Evolutionary conservation across 2,797 vertebrate genomes (phyloP), one percentile per base, ranked within the genome.

Genomic region (Premnoplex brunnescens): DNA sequence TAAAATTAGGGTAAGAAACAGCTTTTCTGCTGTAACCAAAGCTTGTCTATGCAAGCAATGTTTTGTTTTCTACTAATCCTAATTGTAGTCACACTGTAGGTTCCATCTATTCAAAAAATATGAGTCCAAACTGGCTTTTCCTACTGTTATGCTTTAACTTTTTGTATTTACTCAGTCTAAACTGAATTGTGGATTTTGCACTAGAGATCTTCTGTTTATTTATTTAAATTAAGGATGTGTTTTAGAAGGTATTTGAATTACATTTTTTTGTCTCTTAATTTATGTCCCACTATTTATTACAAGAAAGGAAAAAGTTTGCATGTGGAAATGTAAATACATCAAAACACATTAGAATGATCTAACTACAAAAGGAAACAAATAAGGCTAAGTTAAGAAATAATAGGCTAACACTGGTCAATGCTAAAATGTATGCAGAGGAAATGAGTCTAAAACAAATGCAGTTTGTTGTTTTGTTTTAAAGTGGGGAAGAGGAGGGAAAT

Each of bases 361-460:
- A 68, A 88, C 43, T 93, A 72, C 16, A 64, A 77, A 86, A 88
- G 34, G 48, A 93, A 95, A 56, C 2, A 48, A 77, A 80, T 39
- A 27, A 82, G 12, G 43, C 7, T 59, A 81, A 85, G 12, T 89
- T 86, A 66, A 84, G 60, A 43, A 93, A 82, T 56, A 90, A 77
- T 12, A 75, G 26, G 43, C 10, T 36, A 79, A 48, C 28, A 68
- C 18, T 2, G 6, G 27, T 52, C 59, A 85, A 32, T 87, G 19
- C 80, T 85, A 89, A 93, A 89, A 74, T 66, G 24, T 28, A 83
- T 58, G 22, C n/a, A 85, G 37, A 92, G 68, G 58, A 94, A 83
- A 48, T 72, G 46, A 21, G 32, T 79, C 46, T 56, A 74, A 83
- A 88, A 24, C 9, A 12, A 49, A 12, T 49, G 68, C 59, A 48